Evolutionary conservation across 1,140 invertebrate genomes (phyloP).

Genomic region (Medauroidea extradentata): DNA sequence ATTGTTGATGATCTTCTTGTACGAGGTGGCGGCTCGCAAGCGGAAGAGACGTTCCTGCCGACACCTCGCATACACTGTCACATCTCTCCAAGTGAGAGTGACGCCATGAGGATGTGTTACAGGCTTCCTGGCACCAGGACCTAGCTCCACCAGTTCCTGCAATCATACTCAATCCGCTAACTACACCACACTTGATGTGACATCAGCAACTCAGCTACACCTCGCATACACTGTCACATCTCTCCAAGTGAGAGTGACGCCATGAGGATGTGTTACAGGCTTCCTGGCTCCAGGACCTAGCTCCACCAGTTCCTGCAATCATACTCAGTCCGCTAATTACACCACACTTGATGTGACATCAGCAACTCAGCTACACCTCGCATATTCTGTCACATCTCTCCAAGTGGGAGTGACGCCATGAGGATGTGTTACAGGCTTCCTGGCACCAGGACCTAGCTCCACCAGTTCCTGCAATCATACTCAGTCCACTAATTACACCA

Average conservation of each 20-base stretch:
- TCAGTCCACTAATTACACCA: no score
- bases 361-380: conserved; percentile 52
- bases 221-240: conserved; percentile 65
- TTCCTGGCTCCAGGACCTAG: background rate
- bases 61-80: conserved; percentile 61
- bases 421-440: background rate
- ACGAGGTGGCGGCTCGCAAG: conserved; percentile 24
- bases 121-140: background rate
- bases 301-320: background rate
- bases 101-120: conserved; percentile 43
- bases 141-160: background rate
- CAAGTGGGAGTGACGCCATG: conserved; percentile 64
- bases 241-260: conserved; percentile 67
- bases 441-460: background rate
- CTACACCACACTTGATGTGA: no score
- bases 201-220: no score
- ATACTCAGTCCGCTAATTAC: no score
- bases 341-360: no score
- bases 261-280: conserved; percentile 29
- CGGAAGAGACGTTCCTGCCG: conserved; percentile 43
- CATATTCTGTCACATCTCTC: conserved; percentile 67
- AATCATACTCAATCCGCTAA: background rate
- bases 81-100: conserved; percentile 69
- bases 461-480: background rate
- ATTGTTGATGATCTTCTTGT: conserved; percentile 66